phyloP scores from a whole-genome alignment of 2,113 vertebrate genomes.

The Rhabdornis inornatus region DNA sequence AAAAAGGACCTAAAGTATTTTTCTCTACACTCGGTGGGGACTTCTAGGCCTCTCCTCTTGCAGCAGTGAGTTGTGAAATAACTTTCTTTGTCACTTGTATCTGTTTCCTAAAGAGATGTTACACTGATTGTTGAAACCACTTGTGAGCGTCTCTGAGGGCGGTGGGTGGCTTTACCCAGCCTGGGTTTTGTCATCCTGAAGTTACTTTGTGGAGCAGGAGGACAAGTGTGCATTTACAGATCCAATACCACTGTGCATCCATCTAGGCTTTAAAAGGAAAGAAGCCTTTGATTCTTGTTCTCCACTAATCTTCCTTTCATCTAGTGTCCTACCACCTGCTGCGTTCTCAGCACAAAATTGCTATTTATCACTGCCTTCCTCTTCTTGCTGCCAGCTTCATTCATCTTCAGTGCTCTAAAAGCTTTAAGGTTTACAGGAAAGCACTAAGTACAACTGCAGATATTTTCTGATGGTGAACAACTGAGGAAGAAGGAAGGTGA shows the following conservation, averaged over 20 bases:
- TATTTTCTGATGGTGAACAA: background rate
- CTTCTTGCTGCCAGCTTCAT: background rate
- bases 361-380: background rate
- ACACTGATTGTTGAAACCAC: background rate
- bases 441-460: background rate
- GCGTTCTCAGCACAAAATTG: background rate
- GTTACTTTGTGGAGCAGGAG: background rate
- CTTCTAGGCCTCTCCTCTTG: background rate
- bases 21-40: background rate
- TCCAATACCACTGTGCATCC: background rate
- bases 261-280: background rate
- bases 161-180: background rate
- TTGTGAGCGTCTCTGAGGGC: background rate
- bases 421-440: background rate
- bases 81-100: background rate
- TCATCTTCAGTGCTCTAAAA: background rate
- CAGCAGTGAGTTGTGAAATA: background rate
- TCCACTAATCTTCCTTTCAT: background rate
- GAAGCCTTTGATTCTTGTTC: background rate
- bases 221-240: background rate
- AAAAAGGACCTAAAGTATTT: background rate
- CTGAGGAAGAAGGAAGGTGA: background rate
- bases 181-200: background rate
- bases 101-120: background rate
- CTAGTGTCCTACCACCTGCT: background rate